Base-by-base conservation (phyloP, 1,140 invertebrate genomes). In the Drosophila sp. region DNA sequence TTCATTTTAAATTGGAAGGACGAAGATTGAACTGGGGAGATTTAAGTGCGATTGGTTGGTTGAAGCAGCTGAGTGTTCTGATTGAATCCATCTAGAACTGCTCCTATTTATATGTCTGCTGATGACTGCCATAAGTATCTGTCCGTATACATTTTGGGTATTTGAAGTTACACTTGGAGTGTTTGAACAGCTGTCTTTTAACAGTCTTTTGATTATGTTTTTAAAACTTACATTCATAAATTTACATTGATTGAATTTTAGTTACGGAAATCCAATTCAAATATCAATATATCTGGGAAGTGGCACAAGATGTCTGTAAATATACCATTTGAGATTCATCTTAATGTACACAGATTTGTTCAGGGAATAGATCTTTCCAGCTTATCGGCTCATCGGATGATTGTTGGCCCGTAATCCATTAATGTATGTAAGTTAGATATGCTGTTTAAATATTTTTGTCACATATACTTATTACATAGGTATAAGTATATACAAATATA, bases 1-100 rank as follows among this genome's bases (percentile, higher is more conserved):
- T 50, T 50, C 44, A 50, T 50, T 50, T 27, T 50, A 0, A 50
- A 50, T 50, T 50, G 5, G 44, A 50, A 50, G 44, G 23, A 50
- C 3, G 10, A 38, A 10, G 4, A 17, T 55, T 17, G 30, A 4
- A 11, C 3, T 27, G 2, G 25, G 41, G 5, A 38, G 35, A 38
- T 38, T 38, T 0, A 41, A n/a, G 40, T 17, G 7, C 35, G 35
- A 8, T 25, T 8, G 23, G 10, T 50, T 50, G 44, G 2, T 50
- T 50, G 44, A 50, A 10, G n/a, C 4, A 17, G 54, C 7, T 56
- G 44, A 4, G 44, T 27, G 44, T 50, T 50, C 44, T 50, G 44
- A 11, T 50, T 50, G 10, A 3, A 27, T 50, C 7, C 1, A 23
- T 50, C 10, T 1, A 50, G 3, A 10, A 27, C 6, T 50, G 23